These are phyloP conservation scores for Netelia fuscicornis DNA, from an alignment of 2,888 invertebrate species.

Conservation along the genomic window DNA sequence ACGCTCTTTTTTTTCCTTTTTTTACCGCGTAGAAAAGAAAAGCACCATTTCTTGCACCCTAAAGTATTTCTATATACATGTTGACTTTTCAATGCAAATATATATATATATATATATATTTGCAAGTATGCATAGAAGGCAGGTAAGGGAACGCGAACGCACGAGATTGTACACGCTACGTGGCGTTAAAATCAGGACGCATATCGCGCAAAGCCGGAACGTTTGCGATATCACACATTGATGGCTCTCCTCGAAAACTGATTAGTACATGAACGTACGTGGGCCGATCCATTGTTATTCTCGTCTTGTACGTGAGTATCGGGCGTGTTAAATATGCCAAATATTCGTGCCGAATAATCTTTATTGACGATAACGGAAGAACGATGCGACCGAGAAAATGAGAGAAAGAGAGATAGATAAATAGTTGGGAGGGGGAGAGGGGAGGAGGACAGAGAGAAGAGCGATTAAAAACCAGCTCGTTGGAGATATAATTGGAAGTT, in stretches of 20 bases:
- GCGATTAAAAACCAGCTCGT: neutral
- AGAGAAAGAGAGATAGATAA: neutral
- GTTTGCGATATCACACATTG: conserved; percentile 57
- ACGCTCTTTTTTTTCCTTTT: neutral
- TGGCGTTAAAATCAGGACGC: conserved; percentile 69
- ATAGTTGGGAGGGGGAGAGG: neutral
- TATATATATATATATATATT: neutral
- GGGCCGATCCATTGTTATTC: conserved; percentile 46
- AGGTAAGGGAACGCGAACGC: conserved; percentile 26
- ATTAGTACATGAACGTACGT: conserved; percentile 14
- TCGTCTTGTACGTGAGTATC: conserved; percentile 36
- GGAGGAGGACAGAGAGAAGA: neutral
- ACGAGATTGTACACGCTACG: conserved; percentile 52
- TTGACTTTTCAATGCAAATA: neutral
- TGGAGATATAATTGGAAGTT: conserved; percentile 15
- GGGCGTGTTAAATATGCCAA: conserved; percentile 54
- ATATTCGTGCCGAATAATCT: conserved; percentile 62
- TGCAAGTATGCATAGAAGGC: neutral
- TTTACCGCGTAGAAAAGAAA: neutral
- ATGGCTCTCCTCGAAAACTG: conserved; percentile 40
- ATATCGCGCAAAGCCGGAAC: conserved; percentile 66
- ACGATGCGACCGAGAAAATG: conserved; percentile 1
- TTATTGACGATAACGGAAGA: conserved; percentile 45
- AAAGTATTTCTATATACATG: neutral
- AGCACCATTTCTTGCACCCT: conserved; percentile 3